phyloP scores from a whole-genome alignment of 2,797 vertebrate genomes.

The Chanos chanos region DNA sequence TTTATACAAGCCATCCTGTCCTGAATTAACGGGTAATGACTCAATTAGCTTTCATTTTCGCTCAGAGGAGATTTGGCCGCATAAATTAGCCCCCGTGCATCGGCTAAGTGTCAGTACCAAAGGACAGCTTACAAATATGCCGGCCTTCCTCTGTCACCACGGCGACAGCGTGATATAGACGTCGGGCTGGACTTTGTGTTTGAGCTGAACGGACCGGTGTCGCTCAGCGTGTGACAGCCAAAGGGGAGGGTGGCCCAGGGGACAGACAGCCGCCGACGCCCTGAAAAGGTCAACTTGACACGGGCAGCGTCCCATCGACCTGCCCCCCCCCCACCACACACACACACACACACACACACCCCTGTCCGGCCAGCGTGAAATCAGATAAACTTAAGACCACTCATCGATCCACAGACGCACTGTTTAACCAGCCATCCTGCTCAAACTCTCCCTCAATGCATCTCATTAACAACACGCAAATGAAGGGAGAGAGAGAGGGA shows the following conservation, averaged over 20 bases:
- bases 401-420: constrained; percentile 84
- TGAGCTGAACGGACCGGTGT: constrained; percentile 97
- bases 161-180: constrained; percentile 95
- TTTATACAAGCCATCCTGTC: constrained; percentile 96
- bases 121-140: constrained; percentile 99
- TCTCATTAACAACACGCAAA: constrained; percentile 82
- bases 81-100: constrained; percentile 99
- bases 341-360: too few relatives aligned
- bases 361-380: constrained; percentile 93
- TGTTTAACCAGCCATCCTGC: constrained; percentile 95
- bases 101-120: constrained; percentile 98
- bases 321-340: constrained; percentile 93
- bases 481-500: constrained; percentile 62
- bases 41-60: constrained; percentile 99
- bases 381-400: constrained; percentile 99
- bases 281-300: constrained; percentile 99
- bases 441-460: constrained; percentile 79
- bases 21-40: constrained; percentile 99
- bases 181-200: constrained; percentile 99
- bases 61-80: constrained; percentile 97
- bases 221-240: constrained; percentile 95
- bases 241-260: constrained; percentile 84
- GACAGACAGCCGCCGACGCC: constrained; percentile 84
- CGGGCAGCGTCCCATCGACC: constrained; percentile 96
- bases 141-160: constrained; percentile 96